phyloP scores from a whole-genome alignment of 2,888 invertebrate species.

The Quadriops clusia region DNA sequence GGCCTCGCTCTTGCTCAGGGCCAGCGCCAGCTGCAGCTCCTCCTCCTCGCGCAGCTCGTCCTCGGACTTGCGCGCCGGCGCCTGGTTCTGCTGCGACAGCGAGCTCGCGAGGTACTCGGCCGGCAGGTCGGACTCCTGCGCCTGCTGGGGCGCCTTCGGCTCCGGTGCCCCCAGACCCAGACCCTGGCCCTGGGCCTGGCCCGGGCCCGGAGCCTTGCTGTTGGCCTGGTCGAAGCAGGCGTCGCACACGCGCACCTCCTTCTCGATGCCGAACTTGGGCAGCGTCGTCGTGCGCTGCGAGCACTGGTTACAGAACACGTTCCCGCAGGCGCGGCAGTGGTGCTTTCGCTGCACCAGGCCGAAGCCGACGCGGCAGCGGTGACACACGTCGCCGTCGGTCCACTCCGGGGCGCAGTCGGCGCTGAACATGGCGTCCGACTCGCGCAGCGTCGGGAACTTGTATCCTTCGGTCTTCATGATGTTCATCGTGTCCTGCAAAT shows the following conservation, averaged over 20 bases:
- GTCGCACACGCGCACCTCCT: slow-evolving; percentile 96
- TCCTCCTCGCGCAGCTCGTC: slow-evolving; percentile 90
- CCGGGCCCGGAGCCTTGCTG: no score
- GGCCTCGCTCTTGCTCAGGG: slow-evolving; percentile 94
- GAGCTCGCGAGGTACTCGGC: slow-evolving; percentile 75
- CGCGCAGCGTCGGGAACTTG: slow-evolving; percentile 80
- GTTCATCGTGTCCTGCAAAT: slow-evolving; percentile 88
- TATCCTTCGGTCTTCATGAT: slow-evolving; percentile 90
- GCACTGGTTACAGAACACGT: slow-evolving; percentile 93
- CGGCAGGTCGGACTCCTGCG: slow-evolving; percentile 58
- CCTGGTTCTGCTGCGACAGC: slow-evolving; percentile 63
- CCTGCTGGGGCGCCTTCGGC: slow-evolving; percentile 38
- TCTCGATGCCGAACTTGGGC: slow-evolving; percentile 96
- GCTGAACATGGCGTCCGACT: slow-evolving; percentile 97
- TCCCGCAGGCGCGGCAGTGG: slow-evolving; percentile 96
- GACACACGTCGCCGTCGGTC: slow-evolving; percentile 92
- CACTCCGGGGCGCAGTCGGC: slow-evolving; percentile 96
- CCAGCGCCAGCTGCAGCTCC: slow-evolving; percentile 89
- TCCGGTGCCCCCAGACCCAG: no score
- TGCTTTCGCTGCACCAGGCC: slow-evolving; percentile 80
- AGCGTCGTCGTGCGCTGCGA: slow-evolving; percentile 79
- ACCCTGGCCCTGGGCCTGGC: no score
- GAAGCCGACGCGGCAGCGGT: slow-evolving; percentile 84
- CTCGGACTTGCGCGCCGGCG: slow-evolving; percentile 63
- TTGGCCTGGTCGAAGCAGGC: slow-evolving; percentile 76